phyloP scores from a whole-genome alignment of 2,888 invertebrate species.

The Hemistola chrysoprasaria region DNA sequence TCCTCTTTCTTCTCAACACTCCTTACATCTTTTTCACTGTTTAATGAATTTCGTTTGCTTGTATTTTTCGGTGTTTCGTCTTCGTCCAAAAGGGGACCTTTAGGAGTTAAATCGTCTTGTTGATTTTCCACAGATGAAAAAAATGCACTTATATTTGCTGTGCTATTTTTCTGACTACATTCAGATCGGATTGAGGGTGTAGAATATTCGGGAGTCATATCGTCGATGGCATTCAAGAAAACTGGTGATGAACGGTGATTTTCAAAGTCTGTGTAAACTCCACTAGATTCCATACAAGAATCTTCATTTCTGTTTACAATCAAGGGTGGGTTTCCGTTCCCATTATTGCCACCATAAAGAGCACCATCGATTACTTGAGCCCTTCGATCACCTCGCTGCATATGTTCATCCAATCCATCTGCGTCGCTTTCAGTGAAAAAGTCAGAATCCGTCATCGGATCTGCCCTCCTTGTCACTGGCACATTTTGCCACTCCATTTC shows the following conservation, averaged over 20 bases:
- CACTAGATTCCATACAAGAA: conserved; percentile 93
- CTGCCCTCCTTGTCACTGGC: conserved; percentile 86
- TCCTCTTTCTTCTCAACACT: conserved; percentile 76
- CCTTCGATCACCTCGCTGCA: conserved; percentile 86
- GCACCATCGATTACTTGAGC: conserved; percentile 95
- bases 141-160: conserved; percentile 53
- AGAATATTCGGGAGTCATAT: conserved; percentile 85
- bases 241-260: conserved; percentile 81
- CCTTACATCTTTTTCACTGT: conserved; percentile 65
- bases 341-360: conserved; percentile 89
- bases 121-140: conserved; percentile 55
- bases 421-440: conserved; percentile 96
- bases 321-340: conserved; percentile 77
- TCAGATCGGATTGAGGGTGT: conserved; percentile 80
- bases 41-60: conserved; percentile 71
- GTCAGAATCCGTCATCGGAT: conserved; percentile 95
- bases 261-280: conserved; percentile 93
- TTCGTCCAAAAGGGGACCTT: conserved; percentile 45
- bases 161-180: conserved; percentile 73
- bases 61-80: conserved; percentile 63
- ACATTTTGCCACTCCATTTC: conserved; percentile 83
- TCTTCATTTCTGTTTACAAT: conserved; percentile 86
- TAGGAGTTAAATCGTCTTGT: conserved; percentile 48
- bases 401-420: conserved; percentile 90
- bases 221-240: conserved; percentile 83